Evolutionary conservation across 2,888 invertebrate species (phyloP).

Genomic region (Tipula unca): DNA sequence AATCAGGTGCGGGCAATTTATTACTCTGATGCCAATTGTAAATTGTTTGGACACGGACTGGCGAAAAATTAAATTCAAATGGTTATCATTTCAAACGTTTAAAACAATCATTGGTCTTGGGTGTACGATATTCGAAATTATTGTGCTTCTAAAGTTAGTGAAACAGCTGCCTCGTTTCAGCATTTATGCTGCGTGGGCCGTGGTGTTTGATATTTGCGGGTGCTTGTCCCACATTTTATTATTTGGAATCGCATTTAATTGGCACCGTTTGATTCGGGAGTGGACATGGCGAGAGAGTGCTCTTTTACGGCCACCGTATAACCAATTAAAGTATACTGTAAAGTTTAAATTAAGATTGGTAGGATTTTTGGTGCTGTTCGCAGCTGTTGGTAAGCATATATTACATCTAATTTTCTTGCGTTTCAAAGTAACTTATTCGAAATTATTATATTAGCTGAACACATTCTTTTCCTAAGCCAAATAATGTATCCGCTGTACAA

Average conservation of each 20-base stretch:
- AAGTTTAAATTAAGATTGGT: background rate
- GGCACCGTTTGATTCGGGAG: background rate
- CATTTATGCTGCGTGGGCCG: background rate
- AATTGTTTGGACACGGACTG: background rate
- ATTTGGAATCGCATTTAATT: background rate
- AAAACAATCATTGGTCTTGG: background rate
- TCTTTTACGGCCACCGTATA: background rate
- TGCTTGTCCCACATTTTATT: background rate
- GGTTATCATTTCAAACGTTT: background rate
- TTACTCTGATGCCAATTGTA: background rate
- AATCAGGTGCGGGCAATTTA: background rate
- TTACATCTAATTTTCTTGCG: too few species aligned
- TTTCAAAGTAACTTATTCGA: background rate
- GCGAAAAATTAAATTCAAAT: background rate
- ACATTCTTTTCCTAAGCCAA: background rate
- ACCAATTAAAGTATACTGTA: background rate
- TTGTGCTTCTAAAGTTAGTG: background rate
- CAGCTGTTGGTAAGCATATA: background rate
- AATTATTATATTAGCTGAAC: background rate
- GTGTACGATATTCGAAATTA: background rate
- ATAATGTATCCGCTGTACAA: background rate
- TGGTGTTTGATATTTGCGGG: background rate
- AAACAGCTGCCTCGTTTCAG: background rate
- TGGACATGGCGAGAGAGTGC: background rate
- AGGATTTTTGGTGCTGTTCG: background rate